Percentiles rank a stretch among this genome's conserved stretches.
Evolutionary conservation across 2,797 vertebrate species (phyloP).

Genomic region (Rhyacichthys aspro): DNA sequence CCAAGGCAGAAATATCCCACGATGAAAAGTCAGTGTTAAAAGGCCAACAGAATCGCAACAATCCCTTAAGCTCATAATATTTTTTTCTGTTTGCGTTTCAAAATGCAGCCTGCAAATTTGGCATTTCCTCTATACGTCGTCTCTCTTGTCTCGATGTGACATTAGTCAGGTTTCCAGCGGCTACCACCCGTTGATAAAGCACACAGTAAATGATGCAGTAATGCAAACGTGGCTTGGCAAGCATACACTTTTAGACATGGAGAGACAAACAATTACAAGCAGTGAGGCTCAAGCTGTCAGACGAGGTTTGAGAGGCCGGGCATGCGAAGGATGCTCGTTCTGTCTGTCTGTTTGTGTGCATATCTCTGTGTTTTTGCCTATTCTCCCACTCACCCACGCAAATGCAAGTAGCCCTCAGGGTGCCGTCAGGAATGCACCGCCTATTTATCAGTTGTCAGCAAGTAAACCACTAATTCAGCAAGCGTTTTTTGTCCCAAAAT

Average conservation of each 20-base stretch:
- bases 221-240: conserved; percentile 59
- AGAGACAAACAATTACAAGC: conserved; percentile 71
- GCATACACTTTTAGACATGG: conserved; percentile 47
- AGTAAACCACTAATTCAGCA: conserved; percentile 80
- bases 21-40: too few relatives aligned
- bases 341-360: conserved; percentile 32
- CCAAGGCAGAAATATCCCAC: too few relatives aligned
- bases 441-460: conserved; percentile 83
- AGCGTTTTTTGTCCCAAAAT: conserved; percentile 63
- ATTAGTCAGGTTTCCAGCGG: conserved; percentile 63
- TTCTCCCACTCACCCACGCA: conserved; percentile 33
- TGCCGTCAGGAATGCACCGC: conserved; percentile 75
- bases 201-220: conserved; percentile 70
- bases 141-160: conserved; percentile 61
- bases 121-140: conserved; percentile 48
- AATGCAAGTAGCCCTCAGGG: conserved; percentile 66
- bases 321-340: conserved; percentile 45
- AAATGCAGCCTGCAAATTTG: conserved; percentile 63
- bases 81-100: conserved; percentile 50
- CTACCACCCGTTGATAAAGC: conserved; percentile 72
- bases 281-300: conserved; percentile 71
- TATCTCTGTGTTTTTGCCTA: conserved; percentile 30
- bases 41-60: conserved; percentile 27
- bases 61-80: conserved; percentile 35
- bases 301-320: conserved; percentile 58